Evolutionary conservation across 2,888 invertebrate genomes (phyloP), one percentile per base, ranked within the genome.

Genomic region (Microctonus hyperodae): DNA sequence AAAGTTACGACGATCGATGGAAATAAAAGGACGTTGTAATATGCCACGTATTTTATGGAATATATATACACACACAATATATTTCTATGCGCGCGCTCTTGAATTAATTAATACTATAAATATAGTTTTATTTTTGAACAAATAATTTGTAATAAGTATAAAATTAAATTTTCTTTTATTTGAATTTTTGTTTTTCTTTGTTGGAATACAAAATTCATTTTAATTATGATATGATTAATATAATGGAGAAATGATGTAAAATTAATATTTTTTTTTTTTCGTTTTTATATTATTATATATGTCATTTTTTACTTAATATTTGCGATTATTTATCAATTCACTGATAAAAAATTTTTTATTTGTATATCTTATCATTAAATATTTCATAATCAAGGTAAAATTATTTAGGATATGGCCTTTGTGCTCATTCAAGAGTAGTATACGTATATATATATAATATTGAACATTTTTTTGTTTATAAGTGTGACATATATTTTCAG

Each of bases 31-130:
- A 69, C 59, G 64, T 44, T 7, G 28, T 28, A n/a, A n/a, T 51
- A 60, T 70, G 71, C 71, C 71, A 71, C 71, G 71, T 71, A 71
- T 67, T 67, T 64, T 44, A 7, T 16, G 44, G 16, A 28, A 28
- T 28, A 44, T 51, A 59, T 58, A 35, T 16, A 48, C 23, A 37
- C 35, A 48, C 51, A 51, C 51, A 13, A 25, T n/a, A n/a, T n/a
- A 25, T 55, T 16, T 20, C 31, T 31, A 28, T 25, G 22, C 51
- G 25, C 51, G 25, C 25, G 25, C 25, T 22, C 51, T 23, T 23
- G 23, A 51, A 23, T 51, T 25, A 51, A 23, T n/a, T n/a, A 23
- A 22, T n/a, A 55, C 55, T 33, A 28, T 44, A 1, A 5, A 44
- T 44, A 6, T 16, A 16, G 6, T 44, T 44, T 44, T 1, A 9